Conservation (phyloP, 2,113 vertebrate genomes). For the Baryphthengus martii region DNA sequence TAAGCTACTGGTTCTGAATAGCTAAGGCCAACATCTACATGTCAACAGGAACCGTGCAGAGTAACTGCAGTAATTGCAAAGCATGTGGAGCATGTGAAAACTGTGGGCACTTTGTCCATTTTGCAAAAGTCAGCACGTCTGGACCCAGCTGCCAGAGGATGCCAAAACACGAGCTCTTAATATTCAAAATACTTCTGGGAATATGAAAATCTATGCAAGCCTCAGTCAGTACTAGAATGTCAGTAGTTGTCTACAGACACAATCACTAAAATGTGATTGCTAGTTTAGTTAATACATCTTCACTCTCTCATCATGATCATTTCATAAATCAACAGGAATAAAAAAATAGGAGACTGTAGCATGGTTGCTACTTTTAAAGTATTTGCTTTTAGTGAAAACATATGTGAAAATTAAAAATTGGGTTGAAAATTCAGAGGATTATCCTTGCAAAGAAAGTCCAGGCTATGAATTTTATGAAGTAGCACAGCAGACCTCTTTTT, state of each 20-base stretch:
- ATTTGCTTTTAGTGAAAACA: neutral
- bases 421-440: neutral
- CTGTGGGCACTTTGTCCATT: neutral
- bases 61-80: neutral
- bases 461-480: neutral
- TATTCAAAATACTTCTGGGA: neutral
- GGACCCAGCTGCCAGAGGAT: neutral
- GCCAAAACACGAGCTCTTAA: neutral
- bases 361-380: neutral
- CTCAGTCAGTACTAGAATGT: neutral
- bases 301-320: neutral
- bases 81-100: neutral
- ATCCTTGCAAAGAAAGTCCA: neutral
- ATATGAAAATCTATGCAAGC: neutral
- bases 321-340: neutral
- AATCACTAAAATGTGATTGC: neutral
- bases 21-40: neutral
- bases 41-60: neutral
- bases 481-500: neutral
- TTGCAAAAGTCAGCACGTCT: neutral
- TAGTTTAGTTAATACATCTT: neutral
- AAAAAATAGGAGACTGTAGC: neutral
- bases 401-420: neutral
- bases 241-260: neutral
- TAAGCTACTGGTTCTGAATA: neutral